phyloP scores from a whole-genome alignment of 2,888 invertebrate species.

The Sturmia bella region DNA sequence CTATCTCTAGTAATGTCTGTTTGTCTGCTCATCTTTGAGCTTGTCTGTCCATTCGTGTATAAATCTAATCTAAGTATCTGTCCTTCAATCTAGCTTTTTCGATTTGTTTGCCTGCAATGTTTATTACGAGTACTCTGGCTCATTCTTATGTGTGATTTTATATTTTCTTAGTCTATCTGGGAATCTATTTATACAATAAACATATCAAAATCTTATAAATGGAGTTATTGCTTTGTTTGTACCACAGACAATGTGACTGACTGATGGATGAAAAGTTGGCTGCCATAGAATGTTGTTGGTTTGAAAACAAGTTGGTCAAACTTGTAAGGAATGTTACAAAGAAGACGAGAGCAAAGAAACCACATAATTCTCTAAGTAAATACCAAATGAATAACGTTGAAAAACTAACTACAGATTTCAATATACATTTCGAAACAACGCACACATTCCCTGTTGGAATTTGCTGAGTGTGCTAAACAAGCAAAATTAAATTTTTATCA shows the following conservation, averaged over 20 bases:
- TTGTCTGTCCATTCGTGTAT: constrained; percentile 28
- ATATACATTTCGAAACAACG: constrained; percentile 34
- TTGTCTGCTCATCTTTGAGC: constrained; percentile 31
- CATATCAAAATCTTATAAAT: constrained; percentile 71
- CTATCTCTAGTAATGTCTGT: constrained; percentile 25
- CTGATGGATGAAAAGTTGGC: constrained; percentile 66
- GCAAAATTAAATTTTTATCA: no score
- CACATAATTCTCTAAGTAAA: constrained; percentile 61
- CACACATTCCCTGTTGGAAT: no score
- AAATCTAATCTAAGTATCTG: constrained; percentile 50
- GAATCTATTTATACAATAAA: constrained; percentile 69
- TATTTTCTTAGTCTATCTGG: constrained; percentile 50
- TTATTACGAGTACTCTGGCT: constrained; percentile 30
- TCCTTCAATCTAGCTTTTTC: constrained; percentile 21
- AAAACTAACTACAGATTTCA: constrained; percentile 16
- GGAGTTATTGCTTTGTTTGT: constrained; percentile 69
- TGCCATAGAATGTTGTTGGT: constrained; percentile 54
- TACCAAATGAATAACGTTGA: constrained; percentile 23
- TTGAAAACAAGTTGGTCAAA: constrained; percentile 71
- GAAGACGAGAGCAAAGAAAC: constrained; percentile 23
- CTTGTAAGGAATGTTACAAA: constrained; percentile 69
- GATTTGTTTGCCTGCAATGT: constrained; percentile 29
- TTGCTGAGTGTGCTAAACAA: no score
- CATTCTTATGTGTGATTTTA: constrained; percentile 44
- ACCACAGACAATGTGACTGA: constrained; percentile 63